phyloP scores from a whole-genome alignment of 1,140 invertebrate species.

The Hycleus cichorii region DNA sequence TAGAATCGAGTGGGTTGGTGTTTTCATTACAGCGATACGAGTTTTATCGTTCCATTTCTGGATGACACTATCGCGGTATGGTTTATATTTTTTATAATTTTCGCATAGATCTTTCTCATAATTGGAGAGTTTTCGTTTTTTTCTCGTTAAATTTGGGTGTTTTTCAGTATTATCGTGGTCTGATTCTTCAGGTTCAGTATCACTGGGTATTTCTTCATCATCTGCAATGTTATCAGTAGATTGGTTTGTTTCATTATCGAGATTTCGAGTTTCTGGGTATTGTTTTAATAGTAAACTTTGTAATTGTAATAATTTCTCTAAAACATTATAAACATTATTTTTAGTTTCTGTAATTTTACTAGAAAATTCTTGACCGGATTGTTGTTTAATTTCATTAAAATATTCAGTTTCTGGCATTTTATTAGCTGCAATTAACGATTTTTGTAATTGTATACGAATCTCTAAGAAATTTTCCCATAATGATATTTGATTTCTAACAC shows the following conservation, averaged over 20 bases:
- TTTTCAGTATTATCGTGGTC: slow-evolving; percentile 30
- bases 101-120: slow-evolving; percentile 56
- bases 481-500: slow-evolving; percentile 65
- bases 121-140: slow-evolving; percentile 56
- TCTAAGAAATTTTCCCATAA: slow-evolving; percentile 80
- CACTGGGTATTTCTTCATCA: slow-evolving; percentile 47
- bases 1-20: slow-evolving; percentile 65
- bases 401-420: slow-evolving; percentile 61
- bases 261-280: slow-evolving; percentile 56
- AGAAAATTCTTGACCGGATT: slow-evolving; percentile 45
- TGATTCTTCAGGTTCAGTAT: slow-evolving; percentile 43
- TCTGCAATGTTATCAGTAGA: slow-evolving; percentile 31
- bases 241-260: slow-evolving; percentile 26
- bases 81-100: slow-evolving; percentile 55
- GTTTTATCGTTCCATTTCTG: slow-evolving; percentile 94
- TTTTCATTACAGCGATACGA: slow-evolving; percentile 52
- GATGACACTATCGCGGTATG: slow-evolving; percentile 70
- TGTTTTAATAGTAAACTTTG: slow-evolving; percentile 54
- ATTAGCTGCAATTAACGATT: slow-evolving; percentile 65
- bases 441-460: slow-evolving; percentile 77
- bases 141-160: slow-evolving; percentile 30
- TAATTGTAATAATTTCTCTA: slow-evolving; percentile 59
- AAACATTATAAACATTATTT: slow-evolving; percentile 47
- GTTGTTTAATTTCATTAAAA: slow-evolving; percentile 45
- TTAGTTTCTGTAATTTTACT: slow-evolving; percentile 47